Percentiles rank a stretch among this genome's conserved stretches.
These are phyloP conservation scores for Bimastos eiseni DNA, from an alignment of 2,888 invertebrate genomes.

Conservation along the genomic window DNA sequence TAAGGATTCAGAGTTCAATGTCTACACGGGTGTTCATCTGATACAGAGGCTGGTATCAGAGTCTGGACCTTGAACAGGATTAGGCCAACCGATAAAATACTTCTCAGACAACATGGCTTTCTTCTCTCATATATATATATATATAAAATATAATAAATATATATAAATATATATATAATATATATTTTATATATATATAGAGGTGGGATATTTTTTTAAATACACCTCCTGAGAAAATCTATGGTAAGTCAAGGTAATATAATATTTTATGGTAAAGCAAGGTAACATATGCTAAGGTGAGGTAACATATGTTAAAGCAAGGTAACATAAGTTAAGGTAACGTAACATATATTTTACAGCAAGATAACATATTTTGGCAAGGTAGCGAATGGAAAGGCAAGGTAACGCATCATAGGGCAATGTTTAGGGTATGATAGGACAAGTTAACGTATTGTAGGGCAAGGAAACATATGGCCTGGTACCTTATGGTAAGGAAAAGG, in stretches of 20 bases:
- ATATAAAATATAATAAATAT: too few relatives aligned
- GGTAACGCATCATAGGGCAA: neutral
- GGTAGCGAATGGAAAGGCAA: neutral
- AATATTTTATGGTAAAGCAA: too few relatives aligned
- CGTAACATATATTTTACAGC: neutral
- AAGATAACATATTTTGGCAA: neutral
- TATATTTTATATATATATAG: too few relatives aligned
- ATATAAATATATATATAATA: too few relatives aligned
- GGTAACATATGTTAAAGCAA: neutral
- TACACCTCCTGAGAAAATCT: neutral
- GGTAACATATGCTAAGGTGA: neutral
- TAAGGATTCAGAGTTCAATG: too few relatives aligned
- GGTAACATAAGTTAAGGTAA: neutral
- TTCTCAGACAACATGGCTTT: too few relatives aligned
- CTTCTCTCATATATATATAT: too few relatives aligned
- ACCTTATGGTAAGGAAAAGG: neutral
- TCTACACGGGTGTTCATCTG: too few relatives aligned
- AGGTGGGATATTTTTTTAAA: too few relatives aligned
- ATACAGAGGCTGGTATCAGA: too few relatives aligned
- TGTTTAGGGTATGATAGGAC: neutral
- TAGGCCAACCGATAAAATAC: too few relatives aligned
- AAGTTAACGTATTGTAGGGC: neutral
- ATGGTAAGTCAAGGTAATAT: neutral
- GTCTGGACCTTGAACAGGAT: too few relatives aligned
- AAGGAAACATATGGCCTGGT: neutral